Percentiles rank a stretch among this genome's conserved stretches.
Evolutionary conservation across 2,113 vertebrate species (phyloP).

Genomic region (Engraulis encrasicolus): DNA sequence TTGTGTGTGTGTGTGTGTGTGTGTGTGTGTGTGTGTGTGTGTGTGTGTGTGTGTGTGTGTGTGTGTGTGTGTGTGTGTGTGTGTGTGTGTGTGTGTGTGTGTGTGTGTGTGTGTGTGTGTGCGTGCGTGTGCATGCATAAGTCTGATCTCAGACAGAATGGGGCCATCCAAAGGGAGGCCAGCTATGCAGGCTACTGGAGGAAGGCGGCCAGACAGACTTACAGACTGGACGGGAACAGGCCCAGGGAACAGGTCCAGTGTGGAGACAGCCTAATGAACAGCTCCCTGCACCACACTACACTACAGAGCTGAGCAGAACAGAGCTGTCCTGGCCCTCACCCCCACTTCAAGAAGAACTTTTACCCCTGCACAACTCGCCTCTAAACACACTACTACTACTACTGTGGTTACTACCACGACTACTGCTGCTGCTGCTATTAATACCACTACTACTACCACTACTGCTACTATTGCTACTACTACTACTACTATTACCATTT

Average conservation of each 20-base stretch:
- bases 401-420: neutral
- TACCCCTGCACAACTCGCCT: neutral
- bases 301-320: too few species aligned
- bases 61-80: neutral
- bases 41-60: neutral
- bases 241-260: neutral
- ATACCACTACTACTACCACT: too few species aligned
- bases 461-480: too few species aligned
- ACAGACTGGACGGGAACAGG: too few species aligned
- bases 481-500: too few species aligned
- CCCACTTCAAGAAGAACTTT: neutral
- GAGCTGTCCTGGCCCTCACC: neutral
- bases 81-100: neutral
- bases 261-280: conserved; percentile 20
- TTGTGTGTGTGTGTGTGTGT: neutral
- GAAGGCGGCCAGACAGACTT: too few species aligned
- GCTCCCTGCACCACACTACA: neutral
- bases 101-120: neutral
- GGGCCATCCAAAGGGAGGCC: conserved; percentile 7
- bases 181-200: neutral
- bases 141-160: conserved; percentile 24
- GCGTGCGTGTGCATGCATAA: neutral
- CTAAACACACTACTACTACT: neutral
- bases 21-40: neutral
- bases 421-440: neutral